Percentiles rank a stretch among this genome's conserved stretches.
Evolutionary conservation across 1,140 invertebrate species (phyloP).

Genomic region (Danaus melanippus): DNA sequence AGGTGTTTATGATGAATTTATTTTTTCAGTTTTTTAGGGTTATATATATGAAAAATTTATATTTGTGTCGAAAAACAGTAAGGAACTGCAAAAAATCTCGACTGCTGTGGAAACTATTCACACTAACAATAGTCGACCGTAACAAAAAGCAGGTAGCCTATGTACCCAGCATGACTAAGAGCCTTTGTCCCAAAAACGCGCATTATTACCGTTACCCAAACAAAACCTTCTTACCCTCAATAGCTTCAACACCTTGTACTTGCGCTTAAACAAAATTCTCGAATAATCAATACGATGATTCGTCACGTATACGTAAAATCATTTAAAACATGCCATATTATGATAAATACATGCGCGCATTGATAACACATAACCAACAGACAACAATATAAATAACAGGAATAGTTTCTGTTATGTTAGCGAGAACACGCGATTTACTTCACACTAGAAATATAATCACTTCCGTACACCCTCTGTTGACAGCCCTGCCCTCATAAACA

Average conservation of each 20-base stretch:
- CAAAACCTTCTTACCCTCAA: conserved; percentile 51
- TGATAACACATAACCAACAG: conserved; percentile 9
- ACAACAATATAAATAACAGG: conserved; percentile 16
- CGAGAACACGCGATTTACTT: conserved; percentile 17
- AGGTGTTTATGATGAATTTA: no score
- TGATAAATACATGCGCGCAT: conserved; percentile 30
- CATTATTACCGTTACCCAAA: conserved; percentile 59
- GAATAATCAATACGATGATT: conserved; percentile 55
- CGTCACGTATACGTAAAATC: conserved; percentile 38
- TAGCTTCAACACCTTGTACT: conserved; percentile 33
- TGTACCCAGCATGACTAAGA: conserved; percentile 47
- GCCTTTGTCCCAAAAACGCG: conserved; percentile 62
- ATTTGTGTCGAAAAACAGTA: no score
- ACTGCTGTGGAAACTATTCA: no score
- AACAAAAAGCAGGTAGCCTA: conserved; percentile 51
- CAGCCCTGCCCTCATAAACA: conserved; percentile 70
- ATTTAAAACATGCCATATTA: conserved; percentile 28
- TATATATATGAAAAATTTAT: no score
- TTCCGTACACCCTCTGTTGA: conserved; percentile 68
- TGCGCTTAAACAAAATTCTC: conserved; percentile 25
- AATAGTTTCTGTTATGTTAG: conserved; percentile 10
- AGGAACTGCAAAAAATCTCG: no score
- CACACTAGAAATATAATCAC: conserved; percentile 32
- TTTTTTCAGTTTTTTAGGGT: no score
- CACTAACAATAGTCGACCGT: conserved; percentile 1